Evolutionary conservation across 2,113 vertebrate species (phyloP), one percentile per base, ranked within the genome.

Genomic region (Cebus imitator): DNA sequence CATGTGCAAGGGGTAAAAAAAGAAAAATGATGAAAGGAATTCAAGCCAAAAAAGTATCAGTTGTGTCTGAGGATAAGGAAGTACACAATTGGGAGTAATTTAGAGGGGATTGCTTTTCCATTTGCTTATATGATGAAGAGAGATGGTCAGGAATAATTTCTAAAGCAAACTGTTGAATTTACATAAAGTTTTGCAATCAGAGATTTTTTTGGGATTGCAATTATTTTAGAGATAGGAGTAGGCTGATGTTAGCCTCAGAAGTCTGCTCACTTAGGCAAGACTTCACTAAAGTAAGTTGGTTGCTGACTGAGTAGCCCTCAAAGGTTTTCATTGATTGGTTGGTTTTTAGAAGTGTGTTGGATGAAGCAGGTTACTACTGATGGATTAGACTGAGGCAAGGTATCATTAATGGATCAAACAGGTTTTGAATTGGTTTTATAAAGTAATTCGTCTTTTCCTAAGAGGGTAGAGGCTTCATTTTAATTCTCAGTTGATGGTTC

Each of bases 301-400:
- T 76, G n/a, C 72, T 76, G 64, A 48, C 0, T 37, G 64, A 88
- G n/a, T 70, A 79, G 84, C 16, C n/a, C 82, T 91, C 82, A 78
- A 87, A 11, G 21, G 40, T 64, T n/a, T 5, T 37, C 16, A 32
- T 17, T 75, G 70, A 93, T 80, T 57, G 89, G n/a, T 37, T 90
- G 23, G n/a, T 55, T 92, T 94, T 91, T 13, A 94, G 70, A 92
- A 81, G 4, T 23, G 8, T 89, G 37, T 80, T 96, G 81, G 83
- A 2, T 17, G 79, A 91, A 91, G 76, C 37, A 80, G 25, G 14
- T 87, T 83, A 75, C 48, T 80, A 5, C 18, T 80, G 79, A 48
- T 87, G 21, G 8, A 55, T 89, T 85, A 92, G 64, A 92, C 12
- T n/a, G 17, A 76, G 30, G 9, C 23, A 78, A 35, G n/a, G 68